phyloP scores from a whole-genome alignment of 2,888 invertebrate species.

The Ganaspis brasiliensis region DNA sequence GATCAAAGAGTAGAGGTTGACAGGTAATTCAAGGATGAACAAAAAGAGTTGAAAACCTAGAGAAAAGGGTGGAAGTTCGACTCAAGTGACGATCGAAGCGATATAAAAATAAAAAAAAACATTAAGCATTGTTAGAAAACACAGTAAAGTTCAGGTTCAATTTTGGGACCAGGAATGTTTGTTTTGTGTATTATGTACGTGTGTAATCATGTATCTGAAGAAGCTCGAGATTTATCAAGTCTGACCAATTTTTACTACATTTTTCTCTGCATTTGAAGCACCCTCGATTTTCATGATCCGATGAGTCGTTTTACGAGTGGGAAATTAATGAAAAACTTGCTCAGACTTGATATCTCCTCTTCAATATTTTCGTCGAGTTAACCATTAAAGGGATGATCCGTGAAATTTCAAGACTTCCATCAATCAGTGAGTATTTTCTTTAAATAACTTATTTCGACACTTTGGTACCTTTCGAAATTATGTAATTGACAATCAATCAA shows the following conservation, averaged over 20 bases:
- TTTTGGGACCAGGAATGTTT: too few species aligned
- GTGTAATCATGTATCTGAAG: not conserved
- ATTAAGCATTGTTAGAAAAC: slow-evolving; percentile 67
- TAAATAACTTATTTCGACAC: not conserved
- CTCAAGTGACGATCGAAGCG: slow-evolving; percentile 74
- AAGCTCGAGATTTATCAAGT: slow-evolving; percentile 13
- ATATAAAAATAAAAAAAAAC: slow-evolving; percentile 73
- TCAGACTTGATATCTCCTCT: slow-evolving; percentile 11
- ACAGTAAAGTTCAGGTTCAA: too few species aligned
- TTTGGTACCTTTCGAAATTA: not conserved
- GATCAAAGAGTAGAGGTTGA: not conserved
- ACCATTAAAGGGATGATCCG: slow-evolving; percentile 46
- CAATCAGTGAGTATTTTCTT: not conserved
- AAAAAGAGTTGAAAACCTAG: slow-evolving; percentile 30
- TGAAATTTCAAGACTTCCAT: slow-evolving; percentile 59
- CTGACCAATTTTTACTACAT: not conserved
- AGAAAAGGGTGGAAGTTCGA: slow-evolving; percentile 64
- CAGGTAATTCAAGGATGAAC: slow-evolving; percentile 6
- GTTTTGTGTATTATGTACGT: slow-evolving; percentile 5
- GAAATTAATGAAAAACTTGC: slow-evolving; percentile 20
- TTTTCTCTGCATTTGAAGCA: not conserved
- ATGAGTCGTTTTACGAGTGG: not conserved
- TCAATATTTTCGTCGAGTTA: slow-evolving; percentile 34
- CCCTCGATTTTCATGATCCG: not conserved
- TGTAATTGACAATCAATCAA: too few species aligned